Base-by-base conservation (phyloP, 2,113 vertebrate species). In the Saccopteryx bilineata region DNA sequence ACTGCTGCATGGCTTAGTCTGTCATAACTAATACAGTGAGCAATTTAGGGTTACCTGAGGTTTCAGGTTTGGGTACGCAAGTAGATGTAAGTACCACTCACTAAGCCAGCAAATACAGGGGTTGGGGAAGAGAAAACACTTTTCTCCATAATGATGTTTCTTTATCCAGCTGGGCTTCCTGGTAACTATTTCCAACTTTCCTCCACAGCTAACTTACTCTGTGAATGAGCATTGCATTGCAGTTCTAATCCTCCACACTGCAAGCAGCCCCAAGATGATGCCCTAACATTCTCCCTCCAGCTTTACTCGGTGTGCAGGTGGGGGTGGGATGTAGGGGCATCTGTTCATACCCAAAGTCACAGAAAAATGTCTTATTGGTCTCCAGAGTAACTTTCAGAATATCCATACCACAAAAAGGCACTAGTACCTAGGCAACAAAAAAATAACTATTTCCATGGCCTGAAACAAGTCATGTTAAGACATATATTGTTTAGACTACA, bases 401-500 rank as follows among this genome's bases (percentile, higher is more conserved):
- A 48, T 87, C n/a, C n/a, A n/a, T 11, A 52, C 50, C 66, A 71
- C 18, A 75, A 60, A 94, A 95, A 39, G 54, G 52, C 26, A n/a
- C 23, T 24, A 54, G 23, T 14, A 85, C 4, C 39, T 69, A 58
- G 23, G 39, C 46, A 85, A 33, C 69, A 66, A 24, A 83, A 76
- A 87, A 72, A 84, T 28, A 72, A 93, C 28, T n/a, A 79, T 90
- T 79, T 60, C 39, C 14, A 65, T 39, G 24, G 13, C 56, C 76
- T 52, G 15, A 54, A 93, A 69, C 61, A 82, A 93, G 76, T 87
- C 26, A 80, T 90, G 94, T 90, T 93, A 90, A 90, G 85, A 92
- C 26, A n/a, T 33, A 5, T 28, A 68, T 76, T 91, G 52, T 86
- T 88, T 88, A 97, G 76, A 39, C 75, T 82, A 89, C 31, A 95